Base-by-base conservation (phyloP, 2,113 vertebrate species). In the Equus przewalskii region DNA sequence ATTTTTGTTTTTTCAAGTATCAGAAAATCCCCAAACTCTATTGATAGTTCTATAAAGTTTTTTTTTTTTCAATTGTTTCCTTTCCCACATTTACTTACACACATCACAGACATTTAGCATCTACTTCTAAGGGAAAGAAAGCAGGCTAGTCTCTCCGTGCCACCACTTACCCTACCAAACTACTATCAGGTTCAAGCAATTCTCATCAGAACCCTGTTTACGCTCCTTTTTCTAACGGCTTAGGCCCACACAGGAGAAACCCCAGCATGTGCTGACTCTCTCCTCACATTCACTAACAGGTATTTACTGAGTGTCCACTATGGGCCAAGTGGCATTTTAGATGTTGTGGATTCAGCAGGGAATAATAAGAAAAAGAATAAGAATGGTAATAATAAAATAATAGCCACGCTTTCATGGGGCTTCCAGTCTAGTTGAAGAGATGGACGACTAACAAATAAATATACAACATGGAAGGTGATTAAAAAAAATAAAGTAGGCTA, bases 21-120 rank as follows among this genome's bases (percentile, higher is more conserved):
- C 36, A 80, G 86, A 96, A 95, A 96, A 91, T 65, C 84, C 88
- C 91, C 93, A 64, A 58, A 83, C 26, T 91, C 92, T 90, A 67
- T 16, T 80, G 92, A 73, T 36, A 88, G 72, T 26, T 56, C 54
- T n/a, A 11, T 22, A 44, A 81, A 88, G 67, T 1, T 56, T 64
- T 85, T 46, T 56, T 80, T 80, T 64, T 30, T n/a, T 22, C 85
- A 85, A 96, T 49, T n/a, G 13, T 79, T 93, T 90, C 84, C 89
- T 70, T 49, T 22, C 18, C 41, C 70, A 75, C 51, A 83, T 67
- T 96, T 70, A 54, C 16, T 73, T 90, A 60, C 10, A 62, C 30
- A 79, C 26, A 65, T 26, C 41, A 70, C 0, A 54, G 67, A 91
- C 44, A 84, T 24, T 76, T 65, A 75, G 13, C 36, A 4, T 62